Evolutionary conservation across 2,113 vertebrate species (phyloP), one percentile per base, ranked within the genome.

Genomic region (Lycocorax pyrrhopterus): DNA sequence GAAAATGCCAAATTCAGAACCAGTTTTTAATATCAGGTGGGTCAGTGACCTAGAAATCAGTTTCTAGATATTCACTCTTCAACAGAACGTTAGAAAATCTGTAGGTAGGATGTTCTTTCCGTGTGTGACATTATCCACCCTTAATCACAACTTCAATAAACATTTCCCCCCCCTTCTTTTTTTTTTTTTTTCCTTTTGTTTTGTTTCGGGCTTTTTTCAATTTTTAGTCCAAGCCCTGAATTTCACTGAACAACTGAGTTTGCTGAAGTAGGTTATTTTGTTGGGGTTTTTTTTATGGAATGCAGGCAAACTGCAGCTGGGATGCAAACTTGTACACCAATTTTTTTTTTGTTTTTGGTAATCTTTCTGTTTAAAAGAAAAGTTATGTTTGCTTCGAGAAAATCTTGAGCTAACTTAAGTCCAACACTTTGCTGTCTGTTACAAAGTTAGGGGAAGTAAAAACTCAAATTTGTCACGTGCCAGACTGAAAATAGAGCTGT

Each of bases 401-500:
- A 90, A 72, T 79, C 9, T 75, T 85, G 37, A 87, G 79, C 59
- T 91, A 90, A 91, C 15, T 19, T 16, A 35, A 87, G 53, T 84
- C 94, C 76, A 69, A 29, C 74, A n/a, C 14, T 89, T 91, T 73
- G 5, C 29, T 85, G 35, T 82, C 30, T 35, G 5, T 37, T 69
- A n/a, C n/a, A 39, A 75, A 80, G 39, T 8, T 83, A 69, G 3
- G 29, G 11, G 18, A 84, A 33, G 13, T 5, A 60, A 76, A 39
- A 62, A 14, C 33, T 4, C 3, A n/a, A 13, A 15, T 76, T 35
- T n/a, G 16, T 82, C 20, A 6, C 35, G 27, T 67, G 47, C 64
- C 43, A 92, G 58, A 37, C 9, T 89, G 30, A 93, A 94, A 90
- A 93, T 37, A 55, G 13, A 97, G 44, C 71, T 95, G 62, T 77